phyloP scores from a whole-genome alignment of 2,888 invertebrate genomes.

The Dryadula phaetusa region DNA sequence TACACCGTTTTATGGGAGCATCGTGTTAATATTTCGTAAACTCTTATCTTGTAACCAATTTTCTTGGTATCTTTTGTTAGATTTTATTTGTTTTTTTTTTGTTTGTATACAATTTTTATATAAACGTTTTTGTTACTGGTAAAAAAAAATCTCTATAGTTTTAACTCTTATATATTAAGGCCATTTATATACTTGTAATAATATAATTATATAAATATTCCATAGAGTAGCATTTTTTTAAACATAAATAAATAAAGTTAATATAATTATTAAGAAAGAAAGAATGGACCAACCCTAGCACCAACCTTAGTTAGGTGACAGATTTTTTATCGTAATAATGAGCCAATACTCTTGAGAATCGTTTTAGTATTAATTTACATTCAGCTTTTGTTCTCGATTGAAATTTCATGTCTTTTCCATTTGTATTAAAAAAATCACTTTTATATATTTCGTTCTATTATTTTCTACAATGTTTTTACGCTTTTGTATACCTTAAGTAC shows the following conservation, averaged over 20 bases:
- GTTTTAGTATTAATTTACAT: slow-evolving; percentile 39
- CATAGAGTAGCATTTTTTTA: neutral
- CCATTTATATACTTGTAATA: too few relatives aligned
- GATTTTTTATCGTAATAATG: slow-evolving; percentile 50
- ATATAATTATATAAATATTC: too few relatives aligned
- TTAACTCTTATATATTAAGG: too few relatives aligned
- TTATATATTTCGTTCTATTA: neutral
- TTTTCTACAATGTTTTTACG: neutral
- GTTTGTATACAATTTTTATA: neutral
- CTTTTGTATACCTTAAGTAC: too few relatives aligned
- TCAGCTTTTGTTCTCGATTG: slow-evolving; percentile 18
- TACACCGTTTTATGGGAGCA: neutral
- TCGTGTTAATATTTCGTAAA: neutral
- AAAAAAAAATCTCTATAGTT: too few relatives aligned
- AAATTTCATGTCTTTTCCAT: slow-evolving; percentile 9
- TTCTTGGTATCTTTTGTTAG: neutral
- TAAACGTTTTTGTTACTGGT: too few relatives aligned
- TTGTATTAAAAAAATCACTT: slow-evolving; percentile 3
- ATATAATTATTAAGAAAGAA: neutral
- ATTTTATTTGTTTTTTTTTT: neutral
- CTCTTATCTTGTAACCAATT: neutral
- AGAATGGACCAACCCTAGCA: slow-evolving; percentile 46
- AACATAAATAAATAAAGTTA: neutral
- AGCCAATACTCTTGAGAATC: slow-evolving; percentile 39
- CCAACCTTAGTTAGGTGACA: slow-evolving; percentile 50